Evolutionary conservation across 2,888 invertebrate species (phyloP), one percentile per base, ranked within the genome.

Genomic region (Patella caerulea): DNA sequence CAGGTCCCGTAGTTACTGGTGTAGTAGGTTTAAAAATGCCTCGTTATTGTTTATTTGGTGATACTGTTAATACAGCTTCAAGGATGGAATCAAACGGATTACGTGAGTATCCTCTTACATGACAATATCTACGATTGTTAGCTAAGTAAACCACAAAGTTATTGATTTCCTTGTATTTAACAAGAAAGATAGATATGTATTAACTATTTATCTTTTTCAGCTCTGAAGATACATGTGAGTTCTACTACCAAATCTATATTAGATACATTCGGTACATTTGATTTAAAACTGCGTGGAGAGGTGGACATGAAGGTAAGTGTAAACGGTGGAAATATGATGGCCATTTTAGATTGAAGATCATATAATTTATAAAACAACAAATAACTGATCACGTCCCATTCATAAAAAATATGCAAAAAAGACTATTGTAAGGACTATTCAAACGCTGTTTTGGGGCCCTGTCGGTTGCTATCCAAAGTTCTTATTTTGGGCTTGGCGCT

Each of bases 161-260:
- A 45, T 45, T 45, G 7, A 9, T 45, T 9, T 45, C 7, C 45
- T n/a, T n/a, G 45, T 45, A 45, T 45, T 45, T 45, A 45, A 9
- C 45, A 45, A 45, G 34, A 34, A 4, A 34, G n/a, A n/a, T n/a
- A n/a, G 45, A 45, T 45, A 45, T 45, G 45, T 9, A 45, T 45
- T 45, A 7, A 45, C 1, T 45, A 45, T 45, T 45, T 45, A 7
- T 45, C 45, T 79, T 79, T 92, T 92, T 17, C 91, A 97, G 97
- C 97, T 2, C 92, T 97, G 72, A 95, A 94, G 92, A 97, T 98
- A 84, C 98, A 98, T 92, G 96, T 98, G 15, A 98, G 97, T 87
- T 95, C 96, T 0, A 94, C 93, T 75, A 98, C 98, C 0, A 97
- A 97, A 90, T 94, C 94, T 79, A 94, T 97, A 59, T 92, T 98